phyloP scores from a whole-genome alignment of 2,888 invertebrate species.

The Azorinus chamasolen region DNA sequence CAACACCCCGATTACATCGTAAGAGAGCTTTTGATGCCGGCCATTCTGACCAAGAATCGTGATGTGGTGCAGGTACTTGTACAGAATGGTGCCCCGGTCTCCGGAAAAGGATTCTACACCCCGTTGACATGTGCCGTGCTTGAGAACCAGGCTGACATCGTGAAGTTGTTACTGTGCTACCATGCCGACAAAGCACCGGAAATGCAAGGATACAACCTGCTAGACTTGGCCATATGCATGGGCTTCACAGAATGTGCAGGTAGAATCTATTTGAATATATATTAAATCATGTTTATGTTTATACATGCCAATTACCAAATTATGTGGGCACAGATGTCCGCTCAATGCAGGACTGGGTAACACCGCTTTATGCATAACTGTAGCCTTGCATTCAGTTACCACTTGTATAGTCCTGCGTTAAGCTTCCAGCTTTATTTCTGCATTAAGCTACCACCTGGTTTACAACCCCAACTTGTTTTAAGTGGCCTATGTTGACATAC shows the following conservation, averaged over 20 bases:
- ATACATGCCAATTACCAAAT: background rate
- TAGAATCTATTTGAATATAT: slow-evolving; percentile 3
- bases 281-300: background rate
- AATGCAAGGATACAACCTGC: slow-evolving; percentile 54
- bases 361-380: no score
- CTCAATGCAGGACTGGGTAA: no score
- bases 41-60: slow-evolving; percentile 49
- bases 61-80: slow-evolving; percentile 48
- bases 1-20: slow-evolving; percentile 53
- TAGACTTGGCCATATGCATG: slow-evolving; percentile 53
- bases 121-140: slow-evolving; percentile 56
- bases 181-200: slow-evolving; percentile 47
- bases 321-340: no score
- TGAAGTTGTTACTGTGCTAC: slow-evolving; percentile 32
- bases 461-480: no score
- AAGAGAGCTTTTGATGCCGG: slow-evolving; percentile 57
- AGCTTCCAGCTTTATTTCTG: no score
- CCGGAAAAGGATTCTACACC: slow-evolving; percentile 55
- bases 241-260: slow-evolving; percentile 56
- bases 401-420: no score
- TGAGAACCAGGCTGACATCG: slow-evolving; percentile 57
- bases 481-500: no score
- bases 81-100: slow-evolving; percentile 46
- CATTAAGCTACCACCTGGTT: no score
- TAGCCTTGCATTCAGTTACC: no score